Evolutionary conservation across 1,140 invertebrate genomes (phyloP).

Genomic region (Steinernema khuongi): DNA sequence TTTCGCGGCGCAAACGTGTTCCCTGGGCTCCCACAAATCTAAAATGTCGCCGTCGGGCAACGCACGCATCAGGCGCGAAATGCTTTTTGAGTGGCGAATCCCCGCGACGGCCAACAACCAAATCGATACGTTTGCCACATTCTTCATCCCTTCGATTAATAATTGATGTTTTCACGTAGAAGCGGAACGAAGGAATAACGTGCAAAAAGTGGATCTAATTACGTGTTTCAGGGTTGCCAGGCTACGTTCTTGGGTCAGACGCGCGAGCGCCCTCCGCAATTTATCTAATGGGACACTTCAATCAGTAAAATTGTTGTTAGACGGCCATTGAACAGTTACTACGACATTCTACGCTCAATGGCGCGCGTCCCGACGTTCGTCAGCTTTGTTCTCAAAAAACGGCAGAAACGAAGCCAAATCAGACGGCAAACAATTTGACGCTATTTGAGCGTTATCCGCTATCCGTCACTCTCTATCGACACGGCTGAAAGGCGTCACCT

Average conservation of each 20-base stretch:
- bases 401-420: too few species aligned
- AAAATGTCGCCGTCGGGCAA: background rate
- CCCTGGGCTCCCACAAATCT: background rate
- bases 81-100: constrained; percentile 5
- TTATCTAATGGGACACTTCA: background rate
- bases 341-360: too few species aligned
- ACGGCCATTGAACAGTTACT: background rate
- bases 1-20: background rate
- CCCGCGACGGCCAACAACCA: constrained; percentile 2
- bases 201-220: too few species aligned
- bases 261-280: background rate
- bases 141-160: constrained; percentile 7
- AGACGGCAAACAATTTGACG: background rate
- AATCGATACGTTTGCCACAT: constrained; percentile 15
- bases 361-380: too few species aligned
- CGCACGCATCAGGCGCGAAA: constrained; percentile 14
- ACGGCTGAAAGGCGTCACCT: too few species aligned
- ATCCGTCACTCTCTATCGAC: too few species aligned
- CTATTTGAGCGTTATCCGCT: background rate
- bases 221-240: too few species aligned
- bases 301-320: background rate
- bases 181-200: background rate
- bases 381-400: background rate
- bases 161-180: background rate
- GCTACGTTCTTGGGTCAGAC: too few species aligned